phyloP scores from a whole-genome alignment of 2,888 invertebrate genomes.

The Oithona nana region DNA sequence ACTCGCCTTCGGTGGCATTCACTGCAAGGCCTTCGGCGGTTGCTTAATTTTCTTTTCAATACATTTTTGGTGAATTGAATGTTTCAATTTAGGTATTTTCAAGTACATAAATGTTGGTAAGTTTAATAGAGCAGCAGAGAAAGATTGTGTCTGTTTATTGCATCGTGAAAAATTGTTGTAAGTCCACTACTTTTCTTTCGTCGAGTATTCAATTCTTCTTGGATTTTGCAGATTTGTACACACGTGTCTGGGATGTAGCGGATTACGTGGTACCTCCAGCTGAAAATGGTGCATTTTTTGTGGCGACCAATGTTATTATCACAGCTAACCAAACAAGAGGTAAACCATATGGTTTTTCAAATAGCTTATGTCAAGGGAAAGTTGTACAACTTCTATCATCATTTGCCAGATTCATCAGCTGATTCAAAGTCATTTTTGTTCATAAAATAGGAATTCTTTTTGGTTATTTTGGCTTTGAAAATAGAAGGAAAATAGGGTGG shows the following conservation, averaged over 20 bases:
- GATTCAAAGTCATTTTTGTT: too few species aligned
- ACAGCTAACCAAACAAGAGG: conserved; percentile 25
- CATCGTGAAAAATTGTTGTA: too few species aligned
- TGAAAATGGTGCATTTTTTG: conserved; percentile 32
- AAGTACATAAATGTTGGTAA: too few species aligned
- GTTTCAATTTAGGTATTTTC: too few species aligned
- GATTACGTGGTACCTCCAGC: conserved; percentile 31
- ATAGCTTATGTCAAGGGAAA: background rate
- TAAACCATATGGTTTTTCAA: background rate
- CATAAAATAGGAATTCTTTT: too few species aligned
- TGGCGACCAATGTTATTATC: conserved; percentile 30
- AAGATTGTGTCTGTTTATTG: too few species aligned
- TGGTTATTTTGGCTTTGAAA: background rate
- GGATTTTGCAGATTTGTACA: conserved; percentile 19
- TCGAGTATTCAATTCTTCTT: too few species aligned
- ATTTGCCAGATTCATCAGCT: too few species aligned
- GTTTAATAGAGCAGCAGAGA: too few species aligned
- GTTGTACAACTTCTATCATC: background rate
- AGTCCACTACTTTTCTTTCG: too few species aligned
- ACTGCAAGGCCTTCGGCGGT: background rate
- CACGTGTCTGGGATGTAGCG: conserved; percentile 29
- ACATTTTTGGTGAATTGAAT: background rate
- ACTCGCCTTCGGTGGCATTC: too few species aligned
- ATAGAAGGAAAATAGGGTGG: too few species aligned
- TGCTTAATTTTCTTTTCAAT: background rate